phyloP scores from a whole-genome alignment of 1,140 invertebrate species.

The Sinonovacula constricta region DNA sequence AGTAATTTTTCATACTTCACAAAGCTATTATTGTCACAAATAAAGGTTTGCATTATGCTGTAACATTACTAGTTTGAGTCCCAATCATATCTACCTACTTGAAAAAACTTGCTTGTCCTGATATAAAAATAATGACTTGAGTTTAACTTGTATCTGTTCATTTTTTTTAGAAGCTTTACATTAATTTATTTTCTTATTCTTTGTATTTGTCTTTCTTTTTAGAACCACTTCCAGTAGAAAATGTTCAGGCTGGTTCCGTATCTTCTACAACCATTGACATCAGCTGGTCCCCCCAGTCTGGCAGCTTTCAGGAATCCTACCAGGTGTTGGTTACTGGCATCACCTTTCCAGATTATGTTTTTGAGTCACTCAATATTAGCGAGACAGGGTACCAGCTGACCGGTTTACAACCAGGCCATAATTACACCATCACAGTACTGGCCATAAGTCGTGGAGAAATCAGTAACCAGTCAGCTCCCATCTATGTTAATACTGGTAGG shows the following conservation, averaged over 20 bases:
- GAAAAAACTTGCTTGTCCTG: background rate
- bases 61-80: no score
- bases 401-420: constrained; percentile 12
- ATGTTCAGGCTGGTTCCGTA: constrained; percentile 6
- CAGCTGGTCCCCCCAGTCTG: constrained; percentile 37
- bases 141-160: background rate
- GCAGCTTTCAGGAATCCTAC: constrained; percentile 40
- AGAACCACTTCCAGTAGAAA: constrained; percentile 40
- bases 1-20: no score
- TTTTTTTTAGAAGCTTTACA: background rate
- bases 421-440: constrained; percentile 20
- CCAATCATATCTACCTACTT: background rate
- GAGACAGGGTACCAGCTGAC: background rate
- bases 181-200: background rate
- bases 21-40: no score
- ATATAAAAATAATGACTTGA: background rate
- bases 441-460: constrained; percentile 23
- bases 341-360: background rate
- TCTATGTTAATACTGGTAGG: constrained; percentile 44
- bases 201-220: constrained; percentile 8
- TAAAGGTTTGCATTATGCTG: no score
- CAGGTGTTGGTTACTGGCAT: constrained; percentile 18
- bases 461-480: constrained; percentile 15
- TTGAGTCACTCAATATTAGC: constrained; percentile 6
- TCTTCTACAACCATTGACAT: constrained; percentile 9